Evolutionary conservation across 2,113 vertebrate species (phyloP).

Genomic region (Cisticola juncidis): DNA sequence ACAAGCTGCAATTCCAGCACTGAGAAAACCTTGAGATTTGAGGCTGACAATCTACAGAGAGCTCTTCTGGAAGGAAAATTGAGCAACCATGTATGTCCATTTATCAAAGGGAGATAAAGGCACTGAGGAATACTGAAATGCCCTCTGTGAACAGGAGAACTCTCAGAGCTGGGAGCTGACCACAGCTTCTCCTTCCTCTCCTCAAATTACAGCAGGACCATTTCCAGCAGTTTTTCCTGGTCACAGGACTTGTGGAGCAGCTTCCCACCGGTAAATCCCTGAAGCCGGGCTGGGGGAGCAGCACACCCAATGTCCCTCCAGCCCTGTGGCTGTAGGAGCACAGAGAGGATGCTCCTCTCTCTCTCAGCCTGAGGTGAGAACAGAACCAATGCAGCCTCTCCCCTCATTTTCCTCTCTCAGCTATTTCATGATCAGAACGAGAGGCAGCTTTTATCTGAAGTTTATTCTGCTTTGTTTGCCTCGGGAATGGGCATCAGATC

Average conservation of each 20-base stretch:
- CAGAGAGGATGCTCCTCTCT: not conserved
- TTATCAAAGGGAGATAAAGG: not conserved
- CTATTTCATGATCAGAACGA: not conserved
- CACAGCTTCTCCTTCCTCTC: not conserved
- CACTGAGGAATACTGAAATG: accelerated
- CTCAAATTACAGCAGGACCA: not conserved
- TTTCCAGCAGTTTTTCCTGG: not conserved
- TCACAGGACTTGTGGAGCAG: not conserved
- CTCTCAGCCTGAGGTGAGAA: not conserved
- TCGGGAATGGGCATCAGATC: not conserved
- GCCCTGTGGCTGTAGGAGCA: not conserved
- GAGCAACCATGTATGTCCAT: not conserved
- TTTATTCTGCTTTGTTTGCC: not conserved
- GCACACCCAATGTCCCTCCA: accelerated
- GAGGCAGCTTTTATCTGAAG: not conserved
- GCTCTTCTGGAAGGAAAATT: not conserved
- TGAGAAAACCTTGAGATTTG: not conserved
- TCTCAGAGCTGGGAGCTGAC: not conserved
- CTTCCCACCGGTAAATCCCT: not conserved
- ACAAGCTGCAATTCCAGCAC: not conserved
- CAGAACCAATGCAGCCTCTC: not conserved
- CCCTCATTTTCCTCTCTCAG: not conserved
- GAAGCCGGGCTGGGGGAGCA: not conserved
- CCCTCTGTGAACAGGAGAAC: not conserved
- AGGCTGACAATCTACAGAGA: not conserved